phyloP scores from a whole-genome alignment of 2,888 invertebrate species.

The Opisthograptis luteolata region DNA sequence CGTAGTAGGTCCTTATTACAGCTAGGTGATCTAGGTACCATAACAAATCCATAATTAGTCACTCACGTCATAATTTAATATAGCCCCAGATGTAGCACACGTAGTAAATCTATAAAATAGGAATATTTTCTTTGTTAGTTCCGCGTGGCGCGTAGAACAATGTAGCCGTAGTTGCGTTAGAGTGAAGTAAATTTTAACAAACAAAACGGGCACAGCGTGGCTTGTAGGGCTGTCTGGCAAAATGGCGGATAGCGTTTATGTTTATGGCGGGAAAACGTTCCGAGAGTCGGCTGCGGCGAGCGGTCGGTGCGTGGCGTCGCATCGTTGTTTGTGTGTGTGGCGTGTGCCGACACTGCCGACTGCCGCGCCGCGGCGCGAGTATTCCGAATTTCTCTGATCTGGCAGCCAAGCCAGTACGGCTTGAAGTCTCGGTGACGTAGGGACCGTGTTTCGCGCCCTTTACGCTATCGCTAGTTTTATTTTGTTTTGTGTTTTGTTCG shows the following conservation, averaged over 20 bases:
- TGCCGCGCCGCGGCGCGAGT: slow-evolving; percentile 4
- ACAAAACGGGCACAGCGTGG: too few relatives aligned
- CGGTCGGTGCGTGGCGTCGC: not conserved
- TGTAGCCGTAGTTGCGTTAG: too few relatives aligned
- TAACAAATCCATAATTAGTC: too few relatives aligned
- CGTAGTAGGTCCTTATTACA: too few relatives aligned
- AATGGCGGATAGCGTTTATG: not conserved
- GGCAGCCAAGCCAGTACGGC: slow-evolving; percentile 21
- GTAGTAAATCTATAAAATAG: too few relatives aligned
- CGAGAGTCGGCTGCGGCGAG: not conserved
- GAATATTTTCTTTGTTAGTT: too few relatives aligned
- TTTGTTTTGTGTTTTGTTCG: slow-evolving; percentile 36
- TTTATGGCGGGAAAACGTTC: not conserved
- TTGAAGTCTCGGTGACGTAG: slow-evolving; percentile 29
- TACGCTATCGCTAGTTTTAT: slow-evolving; percentile 22
- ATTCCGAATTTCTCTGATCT: slow-evolving; percentile 9
- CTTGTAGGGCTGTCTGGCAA: too few relatives aligned
- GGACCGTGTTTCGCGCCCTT: slow-evolving; percentile 36
- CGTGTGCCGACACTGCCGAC: slow-evolving; percentile 25
- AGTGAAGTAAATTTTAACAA: too few relatives aligned
- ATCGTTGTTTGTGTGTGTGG: not conserved
- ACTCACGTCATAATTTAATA: too few relatives aligned
- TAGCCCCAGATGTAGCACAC: too few relatives aligned
- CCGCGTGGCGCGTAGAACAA: too few relatives aligned
- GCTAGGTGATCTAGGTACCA: too few relatives aligned